Conservation (phyloP, 2,113 vertebrate species). For the Nicator chloris region DNA sequence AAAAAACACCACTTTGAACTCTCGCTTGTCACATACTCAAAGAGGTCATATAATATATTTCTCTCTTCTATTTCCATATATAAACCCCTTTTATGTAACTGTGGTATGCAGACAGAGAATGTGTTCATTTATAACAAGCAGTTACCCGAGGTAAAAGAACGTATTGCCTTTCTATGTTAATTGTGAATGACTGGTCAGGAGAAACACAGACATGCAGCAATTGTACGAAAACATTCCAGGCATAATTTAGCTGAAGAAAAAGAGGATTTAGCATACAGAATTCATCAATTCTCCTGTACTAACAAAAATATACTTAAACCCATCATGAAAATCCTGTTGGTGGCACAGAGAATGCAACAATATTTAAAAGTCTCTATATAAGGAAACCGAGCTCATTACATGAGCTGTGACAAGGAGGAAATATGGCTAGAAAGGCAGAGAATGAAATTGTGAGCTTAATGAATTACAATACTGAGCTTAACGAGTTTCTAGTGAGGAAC, state of each 20-base stretch:
- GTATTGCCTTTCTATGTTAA: neutral
- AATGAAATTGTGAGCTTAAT: neutral
- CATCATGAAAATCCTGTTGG: neutral
- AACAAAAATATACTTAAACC: neutral
- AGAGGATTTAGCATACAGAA: neutral
- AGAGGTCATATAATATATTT: neutral
- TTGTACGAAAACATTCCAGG: neutral
- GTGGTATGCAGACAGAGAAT: neutral
- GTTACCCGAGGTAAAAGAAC: neutral
- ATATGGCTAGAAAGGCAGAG: neutral
- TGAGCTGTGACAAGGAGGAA: neutral
- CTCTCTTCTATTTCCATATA: neutral
- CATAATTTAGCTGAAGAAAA: neutral
- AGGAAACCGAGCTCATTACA: neutral
- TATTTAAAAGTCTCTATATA: neutral
- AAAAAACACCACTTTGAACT: fast-evolving
- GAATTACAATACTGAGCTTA: neutral
- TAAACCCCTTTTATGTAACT: neutral
- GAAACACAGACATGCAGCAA: neutral
- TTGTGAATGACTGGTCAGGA: neutral
- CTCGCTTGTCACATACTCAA: neutral
- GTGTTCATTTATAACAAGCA: neutral
- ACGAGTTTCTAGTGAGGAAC: neutral
- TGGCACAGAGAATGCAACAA: neutral
- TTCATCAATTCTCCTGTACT: neutral